phyloP scores from a whole-genome alignment of 2,113 vertebrate genomes.

The Bungarus multicinctus region DNA sequence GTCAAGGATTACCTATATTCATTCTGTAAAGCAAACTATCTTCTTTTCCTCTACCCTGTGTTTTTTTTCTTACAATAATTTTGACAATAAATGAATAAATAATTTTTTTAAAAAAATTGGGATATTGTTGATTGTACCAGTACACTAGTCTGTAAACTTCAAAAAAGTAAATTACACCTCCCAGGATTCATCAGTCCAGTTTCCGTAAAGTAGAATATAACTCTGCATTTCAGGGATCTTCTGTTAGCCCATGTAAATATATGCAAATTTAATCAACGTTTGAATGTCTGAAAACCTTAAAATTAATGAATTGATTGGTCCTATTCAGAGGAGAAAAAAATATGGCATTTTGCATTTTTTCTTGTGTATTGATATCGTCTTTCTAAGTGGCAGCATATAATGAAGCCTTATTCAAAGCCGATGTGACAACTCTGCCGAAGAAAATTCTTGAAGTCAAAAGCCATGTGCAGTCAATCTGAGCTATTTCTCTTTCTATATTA shows the following conservation, averaged over 20 bases:
- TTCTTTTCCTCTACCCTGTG: neutral
- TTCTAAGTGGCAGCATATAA: neutral
- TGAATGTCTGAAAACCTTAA: neutral
- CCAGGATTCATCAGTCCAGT: neutral
- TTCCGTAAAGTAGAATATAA: neutral
- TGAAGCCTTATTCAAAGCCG: neutral
- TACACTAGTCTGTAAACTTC: neutral
- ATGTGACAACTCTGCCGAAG: neutral
- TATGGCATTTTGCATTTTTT: neutral
- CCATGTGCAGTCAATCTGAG: neutral
- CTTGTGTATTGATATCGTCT: neutral
- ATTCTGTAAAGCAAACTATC: neutral
- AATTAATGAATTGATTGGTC: neutral
- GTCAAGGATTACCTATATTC: neutral
- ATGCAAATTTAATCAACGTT: neutral
- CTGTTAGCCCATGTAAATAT: neutral
- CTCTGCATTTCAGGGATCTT: neutral
- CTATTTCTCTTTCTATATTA: neutral
- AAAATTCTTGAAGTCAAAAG: neutral
- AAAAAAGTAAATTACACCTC: neutral
- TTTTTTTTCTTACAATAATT: neutral
- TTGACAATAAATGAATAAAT: neutral
- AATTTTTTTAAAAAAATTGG: neutral
- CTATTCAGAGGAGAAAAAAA: neutral
- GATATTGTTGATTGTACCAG: neutral